Conservation (phyloP, 2,113 vertebrate species). For the Tenebrosternarchus preto region DNA sequence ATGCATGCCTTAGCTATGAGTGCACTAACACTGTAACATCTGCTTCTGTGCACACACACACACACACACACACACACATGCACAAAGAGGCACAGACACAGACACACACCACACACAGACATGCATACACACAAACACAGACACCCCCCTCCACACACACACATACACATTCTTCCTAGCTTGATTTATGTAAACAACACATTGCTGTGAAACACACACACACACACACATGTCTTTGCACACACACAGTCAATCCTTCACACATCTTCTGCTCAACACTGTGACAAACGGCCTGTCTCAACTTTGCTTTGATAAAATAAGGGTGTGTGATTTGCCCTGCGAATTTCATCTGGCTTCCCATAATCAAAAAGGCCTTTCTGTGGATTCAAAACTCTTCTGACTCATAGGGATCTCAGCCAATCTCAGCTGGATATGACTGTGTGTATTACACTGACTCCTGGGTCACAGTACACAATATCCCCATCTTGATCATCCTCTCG, state of each 20-base stretch:
- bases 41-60: slow-evolving; percentile 16
- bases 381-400: slow-evolving; percentile 17
- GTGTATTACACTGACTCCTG: slow-evolving; percentile 34
- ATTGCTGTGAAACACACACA: too few relatives aligned
- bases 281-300: background rate
- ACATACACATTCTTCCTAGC: too few relatives aligned
- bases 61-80: slow-evolving; percentile 17
- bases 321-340: background rate
- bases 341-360: background rate
- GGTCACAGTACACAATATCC: slow-evolving; percentile 28
- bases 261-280: background rate
- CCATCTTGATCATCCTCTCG: slow-evolving; percentile 33
- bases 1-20: slow-evolving; percentile 60
- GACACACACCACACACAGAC: background rate
- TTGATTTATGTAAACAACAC: too few relatives aligned
- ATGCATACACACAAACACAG: background rate
- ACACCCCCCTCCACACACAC: background rate
- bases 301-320: background rate
- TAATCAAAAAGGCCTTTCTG: background rate
- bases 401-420: slow-evolving; percentile 21
- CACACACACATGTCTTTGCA: too few relatives aligned
- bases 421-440: slow-evolving; percentile 43
- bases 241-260: background rate
- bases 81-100: background rate
- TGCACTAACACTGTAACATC: slow-evolving; percentile 8